Conservation (phyloP, 2,113 vertebrate species). For the Petroica traversi region DNA sequence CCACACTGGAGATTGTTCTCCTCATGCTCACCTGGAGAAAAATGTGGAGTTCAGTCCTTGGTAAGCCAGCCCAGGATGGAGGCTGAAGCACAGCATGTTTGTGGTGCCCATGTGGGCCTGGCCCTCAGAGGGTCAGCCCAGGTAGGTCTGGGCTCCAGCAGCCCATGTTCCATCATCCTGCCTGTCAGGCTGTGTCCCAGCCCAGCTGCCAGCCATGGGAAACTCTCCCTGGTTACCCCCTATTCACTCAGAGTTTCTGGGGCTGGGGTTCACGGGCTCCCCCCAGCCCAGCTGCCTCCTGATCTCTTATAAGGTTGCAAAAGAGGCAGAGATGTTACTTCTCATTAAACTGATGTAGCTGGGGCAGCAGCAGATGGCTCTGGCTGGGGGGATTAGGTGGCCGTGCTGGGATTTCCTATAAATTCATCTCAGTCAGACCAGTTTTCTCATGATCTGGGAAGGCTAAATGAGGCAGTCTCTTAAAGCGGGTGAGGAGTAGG, state of each 20-base stretch:
- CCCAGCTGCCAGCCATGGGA: not conserved
- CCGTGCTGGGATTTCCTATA: not conserved
- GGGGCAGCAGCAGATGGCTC: conserved; percentile 5
- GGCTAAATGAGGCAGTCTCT: not conserved
- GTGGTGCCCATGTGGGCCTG: not conserved
- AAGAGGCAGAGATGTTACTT: not conserved
- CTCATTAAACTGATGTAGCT: not conserved
- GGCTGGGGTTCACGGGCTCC: not conserved
- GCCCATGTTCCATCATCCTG: not conserved
- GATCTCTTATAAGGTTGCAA: not conserved
- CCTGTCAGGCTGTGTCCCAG: not conserved
- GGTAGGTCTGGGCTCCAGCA: not conserved
- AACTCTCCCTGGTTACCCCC: not conserved
- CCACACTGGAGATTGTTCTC: not conserved
- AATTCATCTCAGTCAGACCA: not conserved
- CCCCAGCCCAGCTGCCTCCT: not conserved
- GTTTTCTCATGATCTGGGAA: not conserved
- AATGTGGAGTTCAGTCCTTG: not conserved
- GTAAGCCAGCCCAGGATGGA: not conserved
- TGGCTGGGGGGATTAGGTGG: not conserved
- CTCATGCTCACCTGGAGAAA: not conserved
- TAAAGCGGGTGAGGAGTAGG: not conserved
- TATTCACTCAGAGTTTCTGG: not conserved
- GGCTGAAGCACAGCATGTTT: rapidly evolving
- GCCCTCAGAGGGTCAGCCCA: not conserved